Evolutionary conservation across 2,113 vertebrate species (phyloP), one percentile per base, ranked within the genome.

Genomic region (Nesoenas mayeri): DNA sequence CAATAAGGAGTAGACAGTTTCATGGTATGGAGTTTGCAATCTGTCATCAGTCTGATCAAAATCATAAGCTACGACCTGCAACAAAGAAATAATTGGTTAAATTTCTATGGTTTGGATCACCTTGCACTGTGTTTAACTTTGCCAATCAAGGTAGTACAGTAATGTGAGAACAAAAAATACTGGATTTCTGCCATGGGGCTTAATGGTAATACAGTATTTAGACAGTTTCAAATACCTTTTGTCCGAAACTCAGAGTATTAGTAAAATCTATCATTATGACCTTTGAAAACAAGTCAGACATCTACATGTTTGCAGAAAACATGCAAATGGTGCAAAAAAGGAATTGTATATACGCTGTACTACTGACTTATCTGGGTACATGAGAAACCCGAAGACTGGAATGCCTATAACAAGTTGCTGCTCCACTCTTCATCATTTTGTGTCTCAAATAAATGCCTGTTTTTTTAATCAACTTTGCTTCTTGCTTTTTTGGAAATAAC

Each of bases 1-100:
- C 97, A 99, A 94, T 78, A 99, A 97, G 2, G 99, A 99, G 97
- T 99, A 99, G 92, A 99, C 98, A 8, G 99, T 99, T 97, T 99
- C 99, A 7, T 99, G 99, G 96, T 99, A 99, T 11, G 98, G 99
- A 40, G 98, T 98, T 94, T 97, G 98, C 88, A 99, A 70, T 44
- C 97, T 98, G 40, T 98, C 98, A 40, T 99, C 98, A 85, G 99
- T 98, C 73, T 99, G 98, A 97, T 99, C 98, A 88, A 99, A 99
- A 81, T 97, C 97, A 53, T 99, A 98, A 84, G 99, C 99, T 90
- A 99, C 99, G 80, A 99, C 99, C 99, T 99, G 95, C 65, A 83
- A 77, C 22, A 95, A 80, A 96, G 71, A 96, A 79, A 88, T 6
- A 17, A 56, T 25, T 40, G 26, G 69, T 94, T 79, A 95, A 19